phyloP scores from a whole-genome alignment of 1,140 invertebrate genomes.

The Berghia stephanieae region DNA sequence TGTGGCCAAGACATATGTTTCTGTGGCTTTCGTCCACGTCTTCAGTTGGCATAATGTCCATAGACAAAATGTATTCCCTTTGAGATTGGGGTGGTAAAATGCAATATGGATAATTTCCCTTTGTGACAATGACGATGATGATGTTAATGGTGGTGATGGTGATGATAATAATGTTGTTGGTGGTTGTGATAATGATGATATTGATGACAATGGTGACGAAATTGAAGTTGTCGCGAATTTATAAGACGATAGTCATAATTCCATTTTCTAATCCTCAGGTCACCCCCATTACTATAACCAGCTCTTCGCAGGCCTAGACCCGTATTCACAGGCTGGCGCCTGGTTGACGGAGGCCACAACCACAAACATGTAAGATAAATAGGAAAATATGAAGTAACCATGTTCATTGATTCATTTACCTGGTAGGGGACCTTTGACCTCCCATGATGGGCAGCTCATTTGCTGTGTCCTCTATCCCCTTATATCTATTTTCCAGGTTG shows the following conservation, averaged over 20 bases:
- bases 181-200: not conserved
- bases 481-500: no score
- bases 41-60: no score
- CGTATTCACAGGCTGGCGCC: conserved; percentile 94
- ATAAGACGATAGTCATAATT: not conserved
- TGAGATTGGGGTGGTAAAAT: no score
- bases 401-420: not conserved
- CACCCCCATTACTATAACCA: conserved; percentile 99
- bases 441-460: no score
- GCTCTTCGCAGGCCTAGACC: conserved; percentile 91
- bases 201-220: not conserved
- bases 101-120: no score
- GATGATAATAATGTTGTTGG: not conserved
- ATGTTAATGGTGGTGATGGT: no score
- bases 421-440: no score
- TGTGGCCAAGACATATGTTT: no score
- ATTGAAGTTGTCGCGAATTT: not conserved
- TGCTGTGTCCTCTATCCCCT: no score
- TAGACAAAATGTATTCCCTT: no score
- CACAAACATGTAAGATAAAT: conserved; percentile 90
- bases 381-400: not conserved
- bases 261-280: conserved; percentile 70
- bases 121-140: no score
- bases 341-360: conserved; percentile 97
- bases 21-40: no score